Evolutionary conservation across 1,140 invertebrate genomes (phyloP).

Genomic region (Lordiphosa mommai): DNA sequence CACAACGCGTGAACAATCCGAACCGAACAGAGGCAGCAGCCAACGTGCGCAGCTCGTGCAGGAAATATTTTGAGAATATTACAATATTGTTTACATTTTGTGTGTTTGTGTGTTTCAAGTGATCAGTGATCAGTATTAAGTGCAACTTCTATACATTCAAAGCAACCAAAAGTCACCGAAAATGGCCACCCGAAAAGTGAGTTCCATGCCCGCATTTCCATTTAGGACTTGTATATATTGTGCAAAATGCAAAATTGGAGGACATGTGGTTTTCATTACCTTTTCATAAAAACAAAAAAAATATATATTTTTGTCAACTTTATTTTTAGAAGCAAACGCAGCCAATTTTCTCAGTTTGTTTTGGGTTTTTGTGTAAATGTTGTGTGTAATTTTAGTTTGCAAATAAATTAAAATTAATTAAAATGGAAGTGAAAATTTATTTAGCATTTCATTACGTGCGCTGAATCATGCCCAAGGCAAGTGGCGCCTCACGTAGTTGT

Average conservation of each 20-base stretch:
- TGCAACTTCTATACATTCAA: constrained; percentile 33
- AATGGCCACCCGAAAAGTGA: constrained; percentile 65
- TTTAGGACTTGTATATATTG: constrained; percentile 1
- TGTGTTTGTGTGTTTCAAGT: constrained; percentile 50
- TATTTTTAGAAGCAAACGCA: constrained; percentile 52
- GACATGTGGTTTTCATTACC: constrained; percentile 73
- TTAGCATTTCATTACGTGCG: constrained; percentile 67
- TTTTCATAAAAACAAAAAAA: constrained; percentile 61
- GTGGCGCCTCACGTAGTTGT: constrained; percentile 64
- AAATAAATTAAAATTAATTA: constrained; percentile 76
- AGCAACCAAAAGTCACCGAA: constrained; percentile 6
- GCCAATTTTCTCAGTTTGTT: constrained; percentile 28
- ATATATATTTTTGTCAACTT: constrained; percentile 52
- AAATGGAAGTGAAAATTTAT: constrained; percentile 76
- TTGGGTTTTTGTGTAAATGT: constrained; percentile 31
- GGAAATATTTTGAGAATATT: constrained; percentile 28
- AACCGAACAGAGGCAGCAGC: constrained; percentile 3
- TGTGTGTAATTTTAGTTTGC: constrained; percentile 62
- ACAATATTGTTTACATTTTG: constrained; percentile 53
- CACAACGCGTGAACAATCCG: constrained; percentile 33
- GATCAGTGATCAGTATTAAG: constrained; percentile 49
- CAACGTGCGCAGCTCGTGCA: constrained; percentile 23
- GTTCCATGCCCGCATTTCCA: constrained; percentile 23
- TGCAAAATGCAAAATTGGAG: constrained; percentile 39
- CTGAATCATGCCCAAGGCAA: constrained; percentile 57